Conservation (phyloP, 2,888 invertebrate genomes). For the Spicauda simplicius region DNA sequence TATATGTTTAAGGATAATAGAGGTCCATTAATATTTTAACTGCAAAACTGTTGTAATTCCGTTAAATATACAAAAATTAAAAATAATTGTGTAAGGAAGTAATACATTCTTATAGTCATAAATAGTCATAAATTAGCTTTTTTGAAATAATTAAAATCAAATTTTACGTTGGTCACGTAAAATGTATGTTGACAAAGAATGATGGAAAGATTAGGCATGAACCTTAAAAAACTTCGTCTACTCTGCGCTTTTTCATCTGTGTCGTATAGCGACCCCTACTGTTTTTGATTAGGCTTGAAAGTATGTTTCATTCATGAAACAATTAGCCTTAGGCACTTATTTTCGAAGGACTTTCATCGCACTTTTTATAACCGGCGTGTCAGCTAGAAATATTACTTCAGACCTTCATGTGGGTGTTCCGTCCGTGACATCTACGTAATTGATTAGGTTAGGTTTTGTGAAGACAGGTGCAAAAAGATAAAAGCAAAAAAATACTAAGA, state of each 20-base stretch:
- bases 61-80: too few species aligned
- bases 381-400: conserved; percentile 9
- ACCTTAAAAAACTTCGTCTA: not conserved
- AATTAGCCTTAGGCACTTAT: conserved; percentile 60
- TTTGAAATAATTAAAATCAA: too few species aligned
- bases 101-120: too few species aligned
- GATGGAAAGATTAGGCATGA: conserved; percentile 7
- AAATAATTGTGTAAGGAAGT: too few species aligned
- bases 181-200: too few species aligned
- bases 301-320: conserved; percentile 71
- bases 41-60: too few species aligned
- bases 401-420: not conserved
- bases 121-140: too few species aligned
- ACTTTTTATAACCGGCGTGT: conserved; percentile 26
- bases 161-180: too few species aligned
- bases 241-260: conserved; percentile 30
- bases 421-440: not conserved
- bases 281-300: conserved; percentile 63
- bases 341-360: conserved; percentile 44
- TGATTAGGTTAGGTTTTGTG: not conserved
- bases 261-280: conserved; percentile 49
- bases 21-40: too few species aligned
- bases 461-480: too few species aligned
- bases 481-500: too few species aligned
- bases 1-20: too few species aligned